phyloP scores from a whole-genome alignment of 1,140 invertebrate genomes.

The Zaprionus nigranus region DNA sequence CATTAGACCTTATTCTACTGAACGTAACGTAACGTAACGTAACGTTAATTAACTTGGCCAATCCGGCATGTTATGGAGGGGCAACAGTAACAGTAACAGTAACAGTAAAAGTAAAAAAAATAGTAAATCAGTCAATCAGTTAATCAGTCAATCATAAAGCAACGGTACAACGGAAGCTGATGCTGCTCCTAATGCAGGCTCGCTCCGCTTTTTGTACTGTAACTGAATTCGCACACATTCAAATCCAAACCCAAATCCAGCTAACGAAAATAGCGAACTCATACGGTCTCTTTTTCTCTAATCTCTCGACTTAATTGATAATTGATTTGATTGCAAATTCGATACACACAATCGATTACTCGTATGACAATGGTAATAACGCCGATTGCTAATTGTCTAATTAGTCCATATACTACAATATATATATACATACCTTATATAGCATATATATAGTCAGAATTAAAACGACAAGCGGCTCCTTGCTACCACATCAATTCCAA shows the following conservation, averaged over 20 bases:
- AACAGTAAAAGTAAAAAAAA: not conserved
- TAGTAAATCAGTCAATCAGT: not conserved
- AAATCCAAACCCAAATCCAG: slow-evolving; percentile 21
- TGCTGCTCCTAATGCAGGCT: not conserved
- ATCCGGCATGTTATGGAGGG: slow-evolving; percentile 42
- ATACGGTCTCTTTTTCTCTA: slow-evolving; percentile 36
- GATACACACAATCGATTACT: slow-evolving; percentile 62
- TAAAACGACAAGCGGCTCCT: not conserved
- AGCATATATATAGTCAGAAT: not conserved
- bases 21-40: slow-evolving; percentile 40
- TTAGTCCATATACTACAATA: slow-evolving; percentile 13
- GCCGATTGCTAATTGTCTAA: slow-evolving; percentile 48
- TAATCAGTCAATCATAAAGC: not conserved
- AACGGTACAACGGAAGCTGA: slow-evolving; percentile 13
- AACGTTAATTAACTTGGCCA: slow-evolving; percentile 38
- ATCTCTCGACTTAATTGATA: slow-evolving; percentile 47
- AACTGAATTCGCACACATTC: slow-evolving; percentile 15
- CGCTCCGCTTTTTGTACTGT: not conserved
- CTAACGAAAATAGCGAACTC: slow-evolving; percentile 40
- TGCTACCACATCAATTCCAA: slow-evolving; percentile 25
- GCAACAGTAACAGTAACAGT: slow-evolving; percentile 8
- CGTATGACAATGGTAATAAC: slow-evolving; percentile 84
- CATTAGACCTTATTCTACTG: slow-evolving; percentile 16
- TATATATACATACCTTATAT: not conserved
- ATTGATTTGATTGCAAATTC: slow-evolving; percentile 69